Conservation (phyloP, 2,888 invertebrate species). For the Augiades crinisus region DNA sequence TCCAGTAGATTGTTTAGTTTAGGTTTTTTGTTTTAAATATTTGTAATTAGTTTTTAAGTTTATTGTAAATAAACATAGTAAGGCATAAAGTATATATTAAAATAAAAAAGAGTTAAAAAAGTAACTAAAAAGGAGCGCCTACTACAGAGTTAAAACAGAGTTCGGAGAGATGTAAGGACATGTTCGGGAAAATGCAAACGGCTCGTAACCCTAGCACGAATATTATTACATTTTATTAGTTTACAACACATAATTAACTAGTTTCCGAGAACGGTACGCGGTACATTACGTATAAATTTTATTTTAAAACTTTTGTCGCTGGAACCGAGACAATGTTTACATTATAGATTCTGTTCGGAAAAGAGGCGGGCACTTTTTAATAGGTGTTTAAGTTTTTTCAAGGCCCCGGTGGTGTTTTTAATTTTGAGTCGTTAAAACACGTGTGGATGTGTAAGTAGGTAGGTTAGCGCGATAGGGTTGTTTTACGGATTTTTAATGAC, state of each 20-base stretch:
- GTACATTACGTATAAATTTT: slow-evolving; percentile 45
- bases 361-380: slow-evolving; percentile 49
- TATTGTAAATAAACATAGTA: no score
- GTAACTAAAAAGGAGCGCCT: no score
- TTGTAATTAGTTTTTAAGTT: no score
- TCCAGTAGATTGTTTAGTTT: no score
- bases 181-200: no score
- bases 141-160: no score
- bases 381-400: slow-evolving; percentile 53
- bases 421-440: slow-evolving; percentile 31
- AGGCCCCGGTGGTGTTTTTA: slow-evolving; percentile 33
- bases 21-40: no score
- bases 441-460: slow-evolving; percentile 22
- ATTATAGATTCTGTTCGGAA: slow-evolving; percentile 34
- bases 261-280: slow-evolving; percentile 68
- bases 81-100: no score
- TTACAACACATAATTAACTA: slow-evolving; percentile 68
- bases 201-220: no score
- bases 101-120: no score
- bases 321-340: slow-evolving; percentile 37
- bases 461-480: slow-evolving; percentile 16
- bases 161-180: no score
- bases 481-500: slow-evolving; percentile 27
- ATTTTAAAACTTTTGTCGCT: slow-evolving; percentile 60
- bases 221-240: slow-evolving; percentile 59